Base-by-base conservation (phyloP, 2,888 invertebrate genomes). In the Leptodirus hochenwartii region DNA sequence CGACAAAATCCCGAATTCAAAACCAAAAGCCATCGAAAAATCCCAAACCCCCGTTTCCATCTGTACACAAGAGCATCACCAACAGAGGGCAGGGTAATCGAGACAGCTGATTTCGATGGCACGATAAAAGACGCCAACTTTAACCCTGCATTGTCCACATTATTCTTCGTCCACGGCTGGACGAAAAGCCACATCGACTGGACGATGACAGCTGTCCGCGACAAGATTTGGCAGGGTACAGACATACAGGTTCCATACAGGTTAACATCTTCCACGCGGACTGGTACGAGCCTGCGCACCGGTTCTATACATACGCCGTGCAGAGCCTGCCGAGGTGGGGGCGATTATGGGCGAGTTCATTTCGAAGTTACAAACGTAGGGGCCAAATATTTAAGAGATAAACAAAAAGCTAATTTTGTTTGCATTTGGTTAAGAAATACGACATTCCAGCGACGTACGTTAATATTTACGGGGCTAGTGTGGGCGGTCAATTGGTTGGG, bases 401-500 rank as follows among this genome's bases (percentile, higher is more conserved):
- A n/a, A n/a, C n/a, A n/a, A n/a, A n/a, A n/a, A n/a, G n/a, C n/a
- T n/a, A n/a, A n/a, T n/a, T n/a, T n/a, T n/a, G n/a, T n/a, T n/a
- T n/a, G n/a, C n/a, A n/a, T n/a, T 11, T 40, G 15, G 34, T 29
- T 16, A 14, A 25, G 5, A 27, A 9, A 15, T 11, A 27, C n/a
- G 16, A 15, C n/a, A 15, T 27, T 4, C 5, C n/a, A 27, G 9
- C 27, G 3, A 27, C 10, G 4, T 17, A 27, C n/a, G 23, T 37
- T 23, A 17, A 25, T 15, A 17, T 37, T 10, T 35, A 43, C 17
- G 49, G 43, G 1, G 39, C 40, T 22, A 43, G 43, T 36, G 39
- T 51, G 24, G 51, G 51, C 9, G 49, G 49, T 4, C 51, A 51
- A 31, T 35, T 49, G 17, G 32, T 41, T 30, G 50, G 49, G 15